These are phyloP conservation scores for Choloepus didactylus DNA, from an alignment of 2,797 vertebrate genomes.

Conservation along the genomic window DNA sequence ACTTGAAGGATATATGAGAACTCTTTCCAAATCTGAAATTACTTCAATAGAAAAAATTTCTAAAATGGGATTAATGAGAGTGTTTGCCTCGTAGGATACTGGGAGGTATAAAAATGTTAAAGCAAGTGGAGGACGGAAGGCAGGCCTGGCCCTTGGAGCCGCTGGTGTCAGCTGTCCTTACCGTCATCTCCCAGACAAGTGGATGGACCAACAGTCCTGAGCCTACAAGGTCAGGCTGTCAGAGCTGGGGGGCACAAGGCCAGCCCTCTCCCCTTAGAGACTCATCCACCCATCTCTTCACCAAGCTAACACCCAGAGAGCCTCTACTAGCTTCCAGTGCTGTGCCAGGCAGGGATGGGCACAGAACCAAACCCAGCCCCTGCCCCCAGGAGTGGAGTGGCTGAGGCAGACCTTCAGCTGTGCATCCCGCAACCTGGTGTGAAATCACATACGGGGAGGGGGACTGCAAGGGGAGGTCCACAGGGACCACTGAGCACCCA, in stretches of 20 bases:
- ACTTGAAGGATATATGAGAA: rapidly evolving
- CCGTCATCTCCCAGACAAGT: neutral
- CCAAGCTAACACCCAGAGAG: neutral
- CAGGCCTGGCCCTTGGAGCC: too few species aligned
- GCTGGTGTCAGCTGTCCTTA: neutral
- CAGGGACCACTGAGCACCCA: too few species aligned
- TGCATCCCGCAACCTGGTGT: neutral
- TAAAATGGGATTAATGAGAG: neutral
- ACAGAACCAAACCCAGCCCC: neutral
- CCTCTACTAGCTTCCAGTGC: too few species aligned
- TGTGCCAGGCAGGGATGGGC: neutral
- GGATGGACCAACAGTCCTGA: neutral
- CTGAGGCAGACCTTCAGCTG: too few species aligned
- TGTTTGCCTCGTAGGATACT: neutral
- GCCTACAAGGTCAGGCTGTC: neutral
- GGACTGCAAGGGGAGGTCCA: neutral
- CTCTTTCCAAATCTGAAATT: conserved; percentile 14
- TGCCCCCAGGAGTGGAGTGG: neutral
- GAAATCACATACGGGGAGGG: rapidly evolving
- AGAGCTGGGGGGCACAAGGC: neutral
- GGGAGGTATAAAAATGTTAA: neutral
- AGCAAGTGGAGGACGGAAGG: neutral
- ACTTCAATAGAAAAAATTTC: conserved; percentile 5
- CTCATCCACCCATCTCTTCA: neutral
- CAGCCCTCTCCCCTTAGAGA: neutral